Conservation (phyloP, 1,140 invertebrate species). For the Amyelois transitella region DNA sequence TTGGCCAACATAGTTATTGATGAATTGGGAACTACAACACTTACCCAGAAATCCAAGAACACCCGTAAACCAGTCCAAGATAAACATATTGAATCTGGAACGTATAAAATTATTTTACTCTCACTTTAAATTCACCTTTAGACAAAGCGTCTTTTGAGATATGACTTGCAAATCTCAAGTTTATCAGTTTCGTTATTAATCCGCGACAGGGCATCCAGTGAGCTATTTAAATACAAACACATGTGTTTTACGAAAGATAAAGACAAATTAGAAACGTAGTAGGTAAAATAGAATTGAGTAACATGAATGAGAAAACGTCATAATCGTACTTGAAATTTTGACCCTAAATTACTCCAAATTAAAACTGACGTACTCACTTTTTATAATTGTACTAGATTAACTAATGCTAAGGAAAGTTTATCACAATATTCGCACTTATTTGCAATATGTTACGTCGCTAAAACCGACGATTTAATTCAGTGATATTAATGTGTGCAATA, state of each 20-base stretch:
- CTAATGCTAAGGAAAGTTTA: conserved; percentile 63
- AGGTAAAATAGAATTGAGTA: conserved; percentile 58
- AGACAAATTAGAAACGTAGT: conserved; percentile 36
- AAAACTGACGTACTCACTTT: conserved; percentile 58
- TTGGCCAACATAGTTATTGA: neutral
- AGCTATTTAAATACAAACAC: neutral
- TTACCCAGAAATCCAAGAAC: conserved; percentile 96
- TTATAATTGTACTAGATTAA: conserved; percentile 66
- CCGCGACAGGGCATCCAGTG: conserved; percentile 14
- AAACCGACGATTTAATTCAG: conserved; percentile 51
- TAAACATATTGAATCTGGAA: conserved; percentile 88
- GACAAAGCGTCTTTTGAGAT: conserved; percentile 29
- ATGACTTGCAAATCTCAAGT: conserved; percentile 58
- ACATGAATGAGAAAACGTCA: conserved; percentile 65
- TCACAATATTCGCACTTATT: conserved; percentile 60
- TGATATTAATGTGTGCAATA: conserved; percentile 22
- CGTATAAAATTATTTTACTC: conserved; percentile 34
- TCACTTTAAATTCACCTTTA: conserved; percentile 32
- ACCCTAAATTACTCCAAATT: conserved; percentile 27
- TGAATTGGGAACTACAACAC: conserved; percentile 40
- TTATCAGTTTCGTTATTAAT: conserved; percentile 31
- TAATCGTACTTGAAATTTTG: conserved; percentile 53
- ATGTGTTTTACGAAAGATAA: neutral
- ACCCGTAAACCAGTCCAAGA: conserved; percentile 98
- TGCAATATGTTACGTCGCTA: conserved; percentile 56